Evolutionary conservation across 1,140 invertebrate species (phyloP).

Genomic region (Agrilus planipennis): DNA sequence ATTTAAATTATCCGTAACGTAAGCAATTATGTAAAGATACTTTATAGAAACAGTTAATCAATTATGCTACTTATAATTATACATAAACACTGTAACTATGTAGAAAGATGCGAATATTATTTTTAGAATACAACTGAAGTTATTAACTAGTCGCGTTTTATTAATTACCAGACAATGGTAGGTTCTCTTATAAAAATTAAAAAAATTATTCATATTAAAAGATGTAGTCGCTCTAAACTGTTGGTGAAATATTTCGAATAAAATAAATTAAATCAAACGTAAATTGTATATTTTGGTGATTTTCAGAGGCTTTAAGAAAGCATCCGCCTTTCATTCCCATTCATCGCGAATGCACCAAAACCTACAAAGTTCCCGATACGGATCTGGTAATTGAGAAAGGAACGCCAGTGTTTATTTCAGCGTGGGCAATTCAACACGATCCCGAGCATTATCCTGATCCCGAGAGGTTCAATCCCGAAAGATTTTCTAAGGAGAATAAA

Average conservation of each 20-base stretch:
- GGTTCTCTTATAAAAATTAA: no score
- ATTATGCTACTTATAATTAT: no score
- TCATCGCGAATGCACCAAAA: constrained; percentile 29
- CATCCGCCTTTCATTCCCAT: constrained; percentile 34
- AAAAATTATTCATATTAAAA: no score
- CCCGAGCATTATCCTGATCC: constrained; percentile 53
- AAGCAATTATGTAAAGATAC: no score
- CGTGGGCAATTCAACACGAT: constrained; percentile 45
- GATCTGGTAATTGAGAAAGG: constrained; percentile 30
- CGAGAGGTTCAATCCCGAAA: constrained; percentile 49
- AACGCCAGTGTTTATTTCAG: constrained; percentile 33
- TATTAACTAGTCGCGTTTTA: no score
- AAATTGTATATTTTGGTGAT: constrained; percentile 22
- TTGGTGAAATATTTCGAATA: not conserved
- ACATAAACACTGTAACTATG: no score
- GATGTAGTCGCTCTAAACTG: not conserved
- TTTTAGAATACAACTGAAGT: no score
- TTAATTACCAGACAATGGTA: no score
- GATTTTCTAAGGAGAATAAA: constrained; percentile 42
- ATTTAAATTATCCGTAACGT: no score
- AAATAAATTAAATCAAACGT: constrained; percentile 36
- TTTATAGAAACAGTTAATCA: no score
- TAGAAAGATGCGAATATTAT: no score
- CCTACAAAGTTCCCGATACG: constrained; percentile 28
- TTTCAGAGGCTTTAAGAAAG: constrained; percentile 34